Evolutionary conservation across 1,140 invertebrate genomes (phyloP).

Genomic region (Pogonus chalceus): DNA sequence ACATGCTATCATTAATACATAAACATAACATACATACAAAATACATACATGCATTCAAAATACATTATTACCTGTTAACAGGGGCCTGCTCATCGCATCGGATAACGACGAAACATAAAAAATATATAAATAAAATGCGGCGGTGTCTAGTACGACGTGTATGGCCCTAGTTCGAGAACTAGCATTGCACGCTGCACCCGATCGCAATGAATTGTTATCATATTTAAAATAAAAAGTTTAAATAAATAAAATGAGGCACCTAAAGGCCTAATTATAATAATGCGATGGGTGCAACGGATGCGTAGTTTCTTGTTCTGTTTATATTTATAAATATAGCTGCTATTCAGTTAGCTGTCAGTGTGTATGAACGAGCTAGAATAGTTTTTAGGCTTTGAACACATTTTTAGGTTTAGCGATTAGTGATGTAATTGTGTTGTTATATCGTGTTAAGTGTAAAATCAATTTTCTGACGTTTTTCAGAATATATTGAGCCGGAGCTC

Average conservation of each 20-base stretch:
- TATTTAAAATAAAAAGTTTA: no score
- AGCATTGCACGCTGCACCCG: no score
- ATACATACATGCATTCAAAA: conserved; percentile 1
- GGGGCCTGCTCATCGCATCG: conserved; percentile 12
- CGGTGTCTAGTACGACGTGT: no score
- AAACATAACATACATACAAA: neutral
- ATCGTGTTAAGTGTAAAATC: conserved; percentile 34
- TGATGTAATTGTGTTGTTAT: conserved; percentile 38
- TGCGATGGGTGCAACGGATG: conserved; percentile 17
- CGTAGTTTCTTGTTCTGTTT: conserved; percentile 10
- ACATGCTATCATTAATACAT: neutral
- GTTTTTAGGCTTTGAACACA: conserved; percentile 36
- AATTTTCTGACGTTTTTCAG: neutral
- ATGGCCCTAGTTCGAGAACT: no score
- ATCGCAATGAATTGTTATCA: no score
- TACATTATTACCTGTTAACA: conserved; percentile 11
- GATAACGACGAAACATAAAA: neutral
- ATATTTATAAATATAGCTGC: conserved; percentile 11
- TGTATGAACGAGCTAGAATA: conserved; percentile 31
- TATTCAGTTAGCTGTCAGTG: conserved; percentile 20
- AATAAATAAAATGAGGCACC: no score
- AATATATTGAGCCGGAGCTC: neutral
- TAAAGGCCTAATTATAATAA: no score
- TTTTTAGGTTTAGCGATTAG: conserved; percentile 32
- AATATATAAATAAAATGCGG: neutral